Evolutionary conservation across 2,113 vertebrate genomes (phyloP).

Genomic region (Patagioenas fasciata): DNA sequence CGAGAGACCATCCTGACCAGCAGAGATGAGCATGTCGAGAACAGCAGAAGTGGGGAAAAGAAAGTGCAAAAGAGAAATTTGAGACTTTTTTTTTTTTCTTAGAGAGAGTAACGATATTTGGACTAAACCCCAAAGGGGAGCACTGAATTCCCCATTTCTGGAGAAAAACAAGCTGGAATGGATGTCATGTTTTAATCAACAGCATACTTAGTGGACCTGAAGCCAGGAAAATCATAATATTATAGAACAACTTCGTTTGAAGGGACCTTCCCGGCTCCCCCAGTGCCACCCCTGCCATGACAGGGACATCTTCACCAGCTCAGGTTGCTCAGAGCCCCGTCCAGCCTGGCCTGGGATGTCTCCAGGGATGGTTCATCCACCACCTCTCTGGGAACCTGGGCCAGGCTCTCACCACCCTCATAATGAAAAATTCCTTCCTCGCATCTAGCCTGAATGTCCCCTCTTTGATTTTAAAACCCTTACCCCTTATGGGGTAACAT

Average conservation of each 20-base stretch:
- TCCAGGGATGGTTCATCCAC: no score
- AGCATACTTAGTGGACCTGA: rapidly evolving
- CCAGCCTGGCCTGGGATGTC: no score
- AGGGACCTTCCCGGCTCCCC: no score
- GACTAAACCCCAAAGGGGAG: not conserved
- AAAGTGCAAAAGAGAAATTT: not conserved
- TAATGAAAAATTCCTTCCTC: no score
- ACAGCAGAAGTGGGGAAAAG: not conserved
- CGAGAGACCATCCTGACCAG: not conserved
- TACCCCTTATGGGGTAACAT: not conserved
- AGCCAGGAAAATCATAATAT: not conserved
- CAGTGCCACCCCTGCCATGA: no score
- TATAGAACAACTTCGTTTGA: no score
- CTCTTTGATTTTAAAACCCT: no score
- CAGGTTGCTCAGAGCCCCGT: no score
- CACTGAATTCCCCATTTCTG: not conserved
- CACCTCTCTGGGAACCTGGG: no score
- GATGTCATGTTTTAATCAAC: not conserved
- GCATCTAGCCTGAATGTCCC: no score
- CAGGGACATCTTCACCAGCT: no score
- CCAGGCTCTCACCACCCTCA: no score
- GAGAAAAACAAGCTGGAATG: not conserved
- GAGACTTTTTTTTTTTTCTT: not conserved
- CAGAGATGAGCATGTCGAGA: not conserved
- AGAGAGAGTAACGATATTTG: not conserved